Conservation (phyloP, 2,888 invertebrate species). For the Tridacna gigas region DNA sequence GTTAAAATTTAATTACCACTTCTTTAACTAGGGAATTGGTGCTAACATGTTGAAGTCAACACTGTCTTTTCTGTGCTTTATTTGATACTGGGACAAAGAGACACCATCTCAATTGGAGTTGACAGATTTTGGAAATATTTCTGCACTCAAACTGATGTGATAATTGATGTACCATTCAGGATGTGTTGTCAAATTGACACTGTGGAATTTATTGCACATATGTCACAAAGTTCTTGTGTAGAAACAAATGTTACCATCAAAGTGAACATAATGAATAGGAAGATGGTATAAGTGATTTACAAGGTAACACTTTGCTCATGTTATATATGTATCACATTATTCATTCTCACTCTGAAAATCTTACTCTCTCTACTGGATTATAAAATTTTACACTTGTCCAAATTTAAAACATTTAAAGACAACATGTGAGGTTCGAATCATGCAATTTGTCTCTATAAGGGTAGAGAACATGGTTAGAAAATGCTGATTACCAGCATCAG, state of each 20-base stretch:
- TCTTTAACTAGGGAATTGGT: constrained; percentile 18
- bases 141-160: constrained; percentile 9
- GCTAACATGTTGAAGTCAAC: constrained; percentile 10
- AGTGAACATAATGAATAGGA: neutral
- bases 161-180: constrained; percentile 5
- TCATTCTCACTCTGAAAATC: no score
- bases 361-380: no score
- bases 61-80: constrained; percentile 2
- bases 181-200: constrained; percentile 13
- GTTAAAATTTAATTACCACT: constrained; percentile 30
- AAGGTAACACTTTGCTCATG: neutral
- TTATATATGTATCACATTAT: no score
- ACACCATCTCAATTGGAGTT: constrained; percentile 11
- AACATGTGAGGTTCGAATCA: no score
- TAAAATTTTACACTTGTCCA: no score
- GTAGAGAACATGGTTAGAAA: no score
- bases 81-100: neutral
- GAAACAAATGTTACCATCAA: constrained; percentile 14
- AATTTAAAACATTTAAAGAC: no score
- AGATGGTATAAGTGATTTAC: neutral
- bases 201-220: constrained; percentile 8
- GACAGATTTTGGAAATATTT: constrained; percentile 1
- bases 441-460: no score
- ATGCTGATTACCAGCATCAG: no score
- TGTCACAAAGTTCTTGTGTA: neutral